Evolutionary conservation across 92 coral and sea anemone species (phyloP).

Genomic region (Palythoa heliodiscus): DNA sequence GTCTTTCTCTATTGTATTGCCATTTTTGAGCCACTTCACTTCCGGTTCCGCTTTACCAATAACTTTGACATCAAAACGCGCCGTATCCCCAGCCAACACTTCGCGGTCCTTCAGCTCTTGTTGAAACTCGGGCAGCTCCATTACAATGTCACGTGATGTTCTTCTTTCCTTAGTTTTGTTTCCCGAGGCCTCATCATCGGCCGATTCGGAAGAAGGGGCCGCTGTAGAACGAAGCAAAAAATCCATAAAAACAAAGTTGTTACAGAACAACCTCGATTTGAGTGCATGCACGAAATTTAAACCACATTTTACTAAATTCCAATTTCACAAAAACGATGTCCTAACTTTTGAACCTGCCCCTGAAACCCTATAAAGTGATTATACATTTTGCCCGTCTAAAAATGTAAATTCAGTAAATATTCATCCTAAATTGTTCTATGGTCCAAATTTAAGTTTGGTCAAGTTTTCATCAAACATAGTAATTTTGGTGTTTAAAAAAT

Average conservation of each 20-base stretch:
- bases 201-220: slow-evolving; percentile 49
- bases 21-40: slow-evolving; percentile 92
- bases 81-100: slow-evolving; percentile 86
- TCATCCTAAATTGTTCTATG: too few species aligned
- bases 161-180: slow-evolving; percentile 76
- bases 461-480: too few species aligned
- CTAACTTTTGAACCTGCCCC: neutral
- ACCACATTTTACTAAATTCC: neutral
- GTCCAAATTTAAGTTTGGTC: too few species aligned
- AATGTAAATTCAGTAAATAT: too few species aligned
- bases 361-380: neutral
- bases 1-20: slow-evolving; percentile 71
- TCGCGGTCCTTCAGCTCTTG: slow-evolving; percentile 90
- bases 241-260: too few species aligned
- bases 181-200: slow-evolving; percentile 60
- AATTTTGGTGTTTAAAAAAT: too few species aligned
- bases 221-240: neutral
- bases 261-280: neutral
- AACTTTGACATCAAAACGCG: slow-evolving; percentile 78
- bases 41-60: slow-evolving; percentile 93
- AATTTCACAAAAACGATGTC: neutral
- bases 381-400: too few species aligned
- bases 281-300: neutral
- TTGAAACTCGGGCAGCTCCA: slow-evolving; percentile 68
- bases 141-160: slow-evolving; percentile 78